Base-by-base conservation (phyloP, 2,888 invertebrate species). In the Pterobdella sp. region DNA sequence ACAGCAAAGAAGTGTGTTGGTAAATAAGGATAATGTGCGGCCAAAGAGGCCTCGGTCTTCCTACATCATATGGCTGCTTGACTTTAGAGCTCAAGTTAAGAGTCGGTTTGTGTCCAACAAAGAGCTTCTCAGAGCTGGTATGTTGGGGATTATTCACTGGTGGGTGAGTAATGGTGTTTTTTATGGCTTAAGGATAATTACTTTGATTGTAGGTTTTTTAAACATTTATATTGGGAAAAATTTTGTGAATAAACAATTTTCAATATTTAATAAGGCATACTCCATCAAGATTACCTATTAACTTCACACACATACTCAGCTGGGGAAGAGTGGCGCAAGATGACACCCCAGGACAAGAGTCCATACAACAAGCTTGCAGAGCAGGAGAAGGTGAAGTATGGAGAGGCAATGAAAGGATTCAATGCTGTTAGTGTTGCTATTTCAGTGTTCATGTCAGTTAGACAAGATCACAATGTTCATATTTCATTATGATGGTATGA, bases 1-100 rank as follows among this genome's bases (percentile, higher is more conserved):
- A 22, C 60, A 56, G 68, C 70, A 86, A 90, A 89, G 82, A 88
- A 89, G 87, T 95, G 32, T 34, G 22, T 67, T 42, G 29, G 89
- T 91, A 86, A 90, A 89, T 82, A 88, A 89, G 87, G 95, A 96
- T 81, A 88, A 87, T 29, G 90, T 92, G 81, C 91, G 88, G 77
- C 97, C 97, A 0, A 98, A 98, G 81, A 88, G 94, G 31, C 90
- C 94, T 0, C 85, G 89, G 37, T 90, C 93, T 0, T 94, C 94
- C 0, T 98, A 93, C 84, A 92, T 98, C 90, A 78, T 95, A 76
- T 98, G 94, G 93, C 86, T 97, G 73, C 94, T 92, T 82, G 93
- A 91, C 74, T 89, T 87, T 75, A 87, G 97, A 29, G 91, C 93
- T 79, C 85, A 88, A 77, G 92, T 97, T 76, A 89, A 94, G 78